Evolutionary conservation across 2,888 invertebrate species (phyloP), one percentile per base, ranked within the genome.

Genomic region (Heteropelma amictum): DNA sequence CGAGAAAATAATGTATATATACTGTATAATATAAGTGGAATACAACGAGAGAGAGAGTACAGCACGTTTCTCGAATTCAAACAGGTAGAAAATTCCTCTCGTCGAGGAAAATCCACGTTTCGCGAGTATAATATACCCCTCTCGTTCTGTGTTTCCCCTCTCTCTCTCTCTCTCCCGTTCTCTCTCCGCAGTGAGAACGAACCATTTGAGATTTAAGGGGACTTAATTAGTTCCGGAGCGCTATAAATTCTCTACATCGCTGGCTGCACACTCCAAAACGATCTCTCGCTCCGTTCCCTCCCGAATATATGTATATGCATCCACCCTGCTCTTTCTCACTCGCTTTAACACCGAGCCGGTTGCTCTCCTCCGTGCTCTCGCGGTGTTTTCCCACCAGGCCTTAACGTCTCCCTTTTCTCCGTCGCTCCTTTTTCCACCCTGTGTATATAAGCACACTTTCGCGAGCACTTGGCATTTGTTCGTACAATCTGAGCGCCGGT

Each of bases 391-490:
- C 42, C 58, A 53, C 45, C n/a, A 35, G 14, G 49, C 30, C 51
- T n/a, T 10, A 14, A 47, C 70, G 61, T 38, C 47, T 49, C 60
- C 45, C 71, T 38, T 54, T 42, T 42, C 61, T 51, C 56, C n/a
- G 23, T 53, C 42, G 40, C 42, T 69, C 76, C 77, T 68, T 74
- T 64, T 64, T 60, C 53, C 71, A 61, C 69, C 71, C 68, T 72
- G 72, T n/a, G n/a, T n/a, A n/a, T n/a, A n/a, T n/a, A n/a, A n/a
- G n/a, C 80, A 76, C 72, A 77, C 77, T 75, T 75, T 69, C 67
- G 65, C 71, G 73, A 77, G 79, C 81, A 79, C 80, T 82, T 79
- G 81, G 78, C 78, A 74, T 78, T 80, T 68, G 54, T 83, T 80
- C 76, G 76, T 76, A 77, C 79, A 76, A 79, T 77, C 77, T 75